Base-by-base conservation (phyloP, 2,113 vertebrate genomes). In the Butorides virescens region DNA sequence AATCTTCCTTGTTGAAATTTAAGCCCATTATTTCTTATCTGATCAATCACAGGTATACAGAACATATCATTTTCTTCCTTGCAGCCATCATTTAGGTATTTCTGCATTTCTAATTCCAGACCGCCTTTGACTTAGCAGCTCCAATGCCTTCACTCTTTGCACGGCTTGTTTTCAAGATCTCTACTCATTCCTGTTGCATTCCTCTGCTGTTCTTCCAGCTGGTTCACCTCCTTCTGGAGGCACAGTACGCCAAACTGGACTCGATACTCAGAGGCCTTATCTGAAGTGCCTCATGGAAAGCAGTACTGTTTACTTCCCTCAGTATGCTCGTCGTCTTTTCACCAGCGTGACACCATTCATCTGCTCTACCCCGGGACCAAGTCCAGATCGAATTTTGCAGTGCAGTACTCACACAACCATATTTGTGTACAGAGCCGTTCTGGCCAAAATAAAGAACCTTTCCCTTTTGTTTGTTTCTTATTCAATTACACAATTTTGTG, bases 351-450 rank as follows among this genome's bases (percentile, higher is more conserved):
- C 42, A 90, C 65, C 36, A 36, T 37, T 52, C 4, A 47, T 61
- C 53, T 39, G 29, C 9, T 80, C 56, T 49, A 53, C 13, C 10
- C 50, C n/a, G 42, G 36, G 72, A 39, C 34, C 79, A 52, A 23
- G 25, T 46, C 78, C 59, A 92, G 27, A 62, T 30, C 25, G 2
- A 10, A 30, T 84, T 79, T 5, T 62, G 49, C 39, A 73, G 53
- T 0, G 0, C 16, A 8, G 76, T 25, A 56, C 12, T 34, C 30
- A 18, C 9, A 11, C 13, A 66, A 25, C 37, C 14, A 1, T 30
- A 22, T 27, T 4, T 74, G 68, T 30, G 34, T 39, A 49, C 29
- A 34, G 50, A 66, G 53, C 16, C 73, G 34, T 15, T 70, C 71
- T 25, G 19, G 46, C 47, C 50, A 83, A 75, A 78, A 53, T 13